These are phyloP conservation scores for Lymantria dispar DNA, from an alignment of 2,888 invertebrate species.

Conservation along the genomic window DNA sequence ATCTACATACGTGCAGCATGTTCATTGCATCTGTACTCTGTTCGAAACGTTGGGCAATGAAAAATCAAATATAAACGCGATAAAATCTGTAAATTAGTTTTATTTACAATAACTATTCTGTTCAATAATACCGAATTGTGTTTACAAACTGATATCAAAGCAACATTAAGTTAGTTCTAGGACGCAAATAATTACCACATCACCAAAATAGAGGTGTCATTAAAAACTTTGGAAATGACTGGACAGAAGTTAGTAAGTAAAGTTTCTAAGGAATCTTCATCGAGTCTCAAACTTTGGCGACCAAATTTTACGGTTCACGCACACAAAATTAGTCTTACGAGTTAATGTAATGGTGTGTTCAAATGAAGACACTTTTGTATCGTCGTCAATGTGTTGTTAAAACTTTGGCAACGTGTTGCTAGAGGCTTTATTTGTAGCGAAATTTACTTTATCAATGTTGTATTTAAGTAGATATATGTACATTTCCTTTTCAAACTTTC, in stretches of 20 bases:
- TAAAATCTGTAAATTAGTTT: too few relatives aligned
- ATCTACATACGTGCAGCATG: too few relatives aligned
- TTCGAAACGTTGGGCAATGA: too few relatives aligned
- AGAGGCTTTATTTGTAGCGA: slow-evolving; percentile 1
- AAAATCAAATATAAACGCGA: too few relatives aligned
- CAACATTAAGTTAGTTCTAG: background rate
- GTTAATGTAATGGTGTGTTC: slow-evolving; percentile 10
- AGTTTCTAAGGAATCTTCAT: slow-evolving; percentile 8
- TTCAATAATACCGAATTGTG: too few relatives aligned
- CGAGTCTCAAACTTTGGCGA: slow-evolving; percentile 17
- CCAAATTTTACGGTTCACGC: slow-evolving; percentile 23
- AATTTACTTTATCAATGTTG: slow-evolving; percentile 1
- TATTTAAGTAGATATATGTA: slow-evolving; percentile 1
- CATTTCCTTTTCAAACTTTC: background rate
- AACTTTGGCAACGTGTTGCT: slow-evolving; percentile 10
- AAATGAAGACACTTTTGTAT: slow-evolving; percentile 12
- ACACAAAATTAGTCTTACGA: slow-evolving; percentile 19
- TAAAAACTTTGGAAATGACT: slow-evolving; percentile 24
- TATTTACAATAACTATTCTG: too few relatives aligned
- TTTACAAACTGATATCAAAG: too few relatives aligned
- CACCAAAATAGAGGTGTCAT: slow-evolving; percentile 18
- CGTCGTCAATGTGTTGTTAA: slow-evolving; percentile 17
- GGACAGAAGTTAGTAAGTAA: slow-evolving; percentile 11
- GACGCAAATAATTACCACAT: slow-evolving; percentile 19
- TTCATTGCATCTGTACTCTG: too few relatives aligned